Percentiles rank a stretch among this genome's conserved stretches.
Conservation (phyloP, 2,113 vertebrate genomes). For the Ptilonorhynchus violaceus region DNA sequence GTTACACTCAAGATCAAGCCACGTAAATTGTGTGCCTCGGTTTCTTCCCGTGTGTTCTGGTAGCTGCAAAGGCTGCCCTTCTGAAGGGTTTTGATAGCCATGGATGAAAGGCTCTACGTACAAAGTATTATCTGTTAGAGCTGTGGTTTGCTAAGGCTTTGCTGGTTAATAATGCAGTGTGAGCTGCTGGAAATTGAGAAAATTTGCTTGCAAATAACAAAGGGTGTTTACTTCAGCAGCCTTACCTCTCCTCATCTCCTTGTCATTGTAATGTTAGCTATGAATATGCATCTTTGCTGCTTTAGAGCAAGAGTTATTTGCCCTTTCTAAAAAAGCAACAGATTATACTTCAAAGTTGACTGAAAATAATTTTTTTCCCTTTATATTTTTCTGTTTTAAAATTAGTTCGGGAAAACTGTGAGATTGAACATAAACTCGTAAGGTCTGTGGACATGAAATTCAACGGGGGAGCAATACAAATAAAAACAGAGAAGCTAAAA, state of each 20-base stretch:
- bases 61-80: not conserved
- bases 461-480: not conserved
- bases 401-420: not conserved
- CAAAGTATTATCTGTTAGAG: not conserved
- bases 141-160: not conserved
- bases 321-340: not conserved
- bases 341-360: not conserved
- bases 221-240: not conserved
- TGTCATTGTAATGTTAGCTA: not conserved
- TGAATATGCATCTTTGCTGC: not conserved
- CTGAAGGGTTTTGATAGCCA: not conserved
- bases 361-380: not conserved
- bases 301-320: not conserved
- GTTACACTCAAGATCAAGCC: not conserved
- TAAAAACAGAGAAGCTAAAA: not conserved
- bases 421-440: not conserved
- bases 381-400: not conserved
- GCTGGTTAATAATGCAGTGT: not conserved
- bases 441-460: not conserved
- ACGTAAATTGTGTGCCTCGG: not conserved
- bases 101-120: not conserved
- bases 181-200: constrained; percentile 15
- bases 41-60: not conserved
- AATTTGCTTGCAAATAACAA: not conserved
- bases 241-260: not conserved